Evolutionary conservation across 2,888 invertebrate species (phyloP).

Genomic region (Heteropelma amictum): DNA sequence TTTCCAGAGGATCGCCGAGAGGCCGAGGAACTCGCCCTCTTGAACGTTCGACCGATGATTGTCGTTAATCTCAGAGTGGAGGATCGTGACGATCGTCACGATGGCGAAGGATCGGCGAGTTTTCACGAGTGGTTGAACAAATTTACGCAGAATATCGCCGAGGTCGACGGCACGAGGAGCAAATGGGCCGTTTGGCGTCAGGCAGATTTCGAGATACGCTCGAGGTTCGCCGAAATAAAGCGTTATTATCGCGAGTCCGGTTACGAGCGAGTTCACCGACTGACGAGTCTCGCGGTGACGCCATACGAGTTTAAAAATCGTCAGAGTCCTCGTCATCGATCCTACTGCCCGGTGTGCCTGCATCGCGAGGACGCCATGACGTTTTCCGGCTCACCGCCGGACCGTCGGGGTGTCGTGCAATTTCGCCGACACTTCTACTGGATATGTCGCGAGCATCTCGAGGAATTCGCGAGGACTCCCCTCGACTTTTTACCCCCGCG

Average conservation of each 20-base stretch:
- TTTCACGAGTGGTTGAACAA: constrained; percentile 79
- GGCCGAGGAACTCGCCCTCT: constrained; percentile 78
- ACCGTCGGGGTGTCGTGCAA: constrained; percentile 81
- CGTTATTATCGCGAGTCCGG: constrained; percentile 79
- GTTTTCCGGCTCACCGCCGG: constrained; percentile 78
- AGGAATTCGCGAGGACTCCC: constrained; percentile 78
- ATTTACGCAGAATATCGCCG: constrained; percentile 80
- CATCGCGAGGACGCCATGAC: constrained; percentile 69
- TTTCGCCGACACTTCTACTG: constrained; percentile 81
- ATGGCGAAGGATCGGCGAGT: constrained; percentile 65
- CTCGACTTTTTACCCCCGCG: constrained; percentile 76
- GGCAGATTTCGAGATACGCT: constrained; percentile 75
- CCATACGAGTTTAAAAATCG: constrained; percentile 79
- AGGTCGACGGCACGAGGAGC: constrained; percentile 79
- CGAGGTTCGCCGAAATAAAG: constrained; percentile 78
- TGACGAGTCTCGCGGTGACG: constrained; percentile 80
- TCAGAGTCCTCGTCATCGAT: constrained; percentile 79
- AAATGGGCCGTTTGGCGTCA: constrained; percentile 81
- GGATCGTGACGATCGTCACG: constrained; percentile 77
- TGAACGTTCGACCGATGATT: constrained; percentile 81
- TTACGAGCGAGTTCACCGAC: constrained; percentile 78
- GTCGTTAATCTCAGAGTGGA: constrained; percentile 81
- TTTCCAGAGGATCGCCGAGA: constrained; percentile 81
- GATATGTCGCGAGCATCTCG: constrained; percentile 81
- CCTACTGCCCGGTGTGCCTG: constrained; percentile 83